phyloP scores from a whole-genome alignment of 2,113 vertebrate species.

The Podocnemis expansa region DNA sequence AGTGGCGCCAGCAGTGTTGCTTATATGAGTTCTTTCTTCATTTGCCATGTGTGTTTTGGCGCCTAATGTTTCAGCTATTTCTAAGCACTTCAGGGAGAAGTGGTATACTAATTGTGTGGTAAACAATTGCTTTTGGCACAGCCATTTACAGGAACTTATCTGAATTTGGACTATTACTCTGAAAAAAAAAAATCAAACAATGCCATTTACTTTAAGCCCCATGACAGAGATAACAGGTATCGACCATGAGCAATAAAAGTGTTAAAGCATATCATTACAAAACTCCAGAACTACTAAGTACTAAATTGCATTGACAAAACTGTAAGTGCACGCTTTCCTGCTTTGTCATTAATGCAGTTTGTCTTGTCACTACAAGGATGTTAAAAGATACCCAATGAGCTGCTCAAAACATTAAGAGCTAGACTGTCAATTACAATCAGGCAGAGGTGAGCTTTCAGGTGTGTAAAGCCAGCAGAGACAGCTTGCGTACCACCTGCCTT shows the following conservation, averaged over 20 bases:
- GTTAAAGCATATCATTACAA: background rate
- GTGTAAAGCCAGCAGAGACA: background rate
- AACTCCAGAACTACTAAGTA: background rate
- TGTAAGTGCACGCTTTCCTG: background rate
- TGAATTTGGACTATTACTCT: background rate
- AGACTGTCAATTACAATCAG: background rate
- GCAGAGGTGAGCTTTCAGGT: background rate
- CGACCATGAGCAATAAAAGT: background rate
- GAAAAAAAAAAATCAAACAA: background rate
- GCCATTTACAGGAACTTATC: background rate
- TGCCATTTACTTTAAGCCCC: background rate
- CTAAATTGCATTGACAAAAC: background rate
- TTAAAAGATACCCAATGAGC: background rate
- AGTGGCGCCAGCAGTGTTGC: background rate
- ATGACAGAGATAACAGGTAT: background rate
- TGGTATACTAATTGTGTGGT: fast-evolving
- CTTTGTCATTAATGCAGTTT: background rate
- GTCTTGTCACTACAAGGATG: background rate
- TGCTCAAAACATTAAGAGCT: background rate
- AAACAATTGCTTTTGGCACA: background rate
- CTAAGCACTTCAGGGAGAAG: background rate
- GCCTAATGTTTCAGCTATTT: background rate
- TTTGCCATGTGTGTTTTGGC: background rate
- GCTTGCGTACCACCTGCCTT: background rate
- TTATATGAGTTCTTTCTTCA: background rate